Conservation (phyloP, 2,797 vertebrate species). For the Pseudochaenichthys georgianus region DNA sequence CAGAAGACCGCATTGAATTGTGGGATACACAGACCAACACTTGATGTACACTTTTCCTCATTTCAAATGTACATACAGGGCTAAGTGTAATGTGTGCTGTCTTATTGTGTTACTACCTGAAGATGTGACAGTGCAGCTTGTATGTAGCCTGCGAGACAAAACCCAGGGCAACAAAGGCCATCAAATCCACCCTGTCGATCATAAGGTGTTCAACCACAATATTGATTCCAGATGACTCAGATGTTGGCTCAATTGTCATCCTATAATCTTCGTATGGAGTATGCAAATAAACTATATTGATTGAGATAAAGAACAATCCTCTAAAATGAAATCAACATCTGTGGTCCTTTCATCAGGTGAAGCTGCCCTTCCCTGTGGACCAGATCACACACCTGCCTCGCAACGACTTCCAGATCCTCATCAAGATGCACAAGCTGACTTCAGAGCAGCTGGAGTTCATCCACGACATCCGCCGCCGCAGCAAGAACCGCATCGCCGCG, state of each 20-base stretch:
- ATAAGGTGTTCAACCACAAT: neutral
- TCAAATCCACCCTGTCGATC: no score
- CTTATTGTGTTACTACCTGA: no score
- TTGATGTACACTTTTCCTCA: no score
- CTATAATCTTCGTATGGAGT: neutral
- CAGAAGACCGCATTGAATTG: no score
- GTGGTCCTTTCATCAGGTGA: constrained; percentile 86
- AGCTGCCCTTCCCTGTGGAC: constrained; percentile 95
- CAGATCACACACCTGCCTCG: constrained; percentile 97
- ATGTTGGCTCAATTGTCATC: neutral
- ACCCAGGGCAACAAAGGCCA: no score
- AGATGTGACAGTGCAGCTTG: no score
- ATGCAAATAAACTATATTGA: neutral
- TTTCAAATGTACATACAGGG: no score
- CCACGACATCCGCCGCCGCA: constrained; percentile 93
- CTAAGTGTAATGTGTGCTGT: no score
- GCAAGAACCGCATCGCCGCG: constrained; percentile 95
- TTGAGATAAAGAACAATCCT: neutral
- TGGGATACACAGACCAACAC: no score
- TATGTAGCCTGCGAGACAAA: no score
- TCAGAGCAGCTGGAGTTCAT: constrained; percentile 97
- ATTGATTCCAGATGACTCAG: no score
- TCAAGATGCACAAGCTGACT: constrained; percentile 97
- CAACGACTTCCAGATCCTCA: constrained; percentile 98
- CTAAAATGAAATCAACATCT: neutral